Evolutionary conservation across 1,140 invertebrate genomes (phyloP).

Genomic region (Lasioglossum baleicum): DNA sequence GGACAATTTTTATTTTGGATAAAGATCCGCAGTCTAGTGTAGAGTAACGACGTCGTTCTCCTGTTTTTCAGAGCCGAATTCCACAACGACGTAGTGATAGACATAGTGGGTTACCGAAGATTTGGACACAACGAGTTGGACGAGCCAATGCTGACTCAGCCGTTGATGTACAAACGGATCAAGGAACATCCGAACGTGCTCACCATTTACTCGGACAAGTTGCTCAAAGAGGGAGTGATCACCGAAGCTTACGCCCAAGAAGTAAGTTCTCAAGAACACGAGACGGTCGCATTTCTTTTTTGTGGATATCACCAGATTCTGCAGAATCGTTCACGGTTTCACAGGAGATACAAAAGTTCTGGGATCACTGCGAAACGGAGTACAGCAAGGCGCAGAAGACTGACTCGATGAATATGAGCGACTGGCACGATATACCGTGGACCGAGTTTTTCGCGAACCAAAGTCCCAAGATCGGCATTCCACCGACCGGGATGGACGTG

Average conservation of each 20-base stretch:
- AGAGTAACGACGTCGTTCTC: too few relatives aligned
- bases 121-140: conserved; percentile 97
- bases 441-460: conserved; percentile 82
- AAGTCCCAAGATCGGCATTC: conserved; percentile 81
- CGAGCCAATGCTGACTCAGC: conserved; percentile 97
- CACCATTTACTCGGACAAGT: conserved; percentile 87
- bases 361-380: conserved; percentile 84
- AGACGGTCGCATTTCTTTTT: not conserved
- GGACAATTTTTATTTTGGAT: too few relatives aligned
- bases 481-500: conserved; percentile 59
- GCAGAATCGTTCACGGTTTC: not conserved
- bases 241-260: conserved; percentile 85
- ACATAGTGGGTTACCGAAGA: conserved; percentile 92
- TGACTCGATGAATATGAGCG: conserved; percentile 84
- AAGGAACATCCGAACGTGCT: conserved; percentile 83
- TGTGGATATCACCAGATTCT: too few relatives aligned
- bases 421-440: conserved; percentile 95
- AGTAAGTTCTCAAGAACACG: conserved; percentile 66
- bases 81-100: conserved; percentile 94
- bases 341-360: conserved; percentile 73
- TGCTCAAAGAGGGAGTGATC: conserved; percentile 87
- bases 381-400: conserved; percentile 86
- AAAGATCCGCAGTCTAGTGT: too few relatives aligned
- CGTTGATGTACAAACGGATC: conserved; percentile 96
- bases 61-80: conserved; percentile 83